phyloP scores from a whole-genome alignment of 2,113 vertebrate species.

The Hippocampus comes region DNA sequence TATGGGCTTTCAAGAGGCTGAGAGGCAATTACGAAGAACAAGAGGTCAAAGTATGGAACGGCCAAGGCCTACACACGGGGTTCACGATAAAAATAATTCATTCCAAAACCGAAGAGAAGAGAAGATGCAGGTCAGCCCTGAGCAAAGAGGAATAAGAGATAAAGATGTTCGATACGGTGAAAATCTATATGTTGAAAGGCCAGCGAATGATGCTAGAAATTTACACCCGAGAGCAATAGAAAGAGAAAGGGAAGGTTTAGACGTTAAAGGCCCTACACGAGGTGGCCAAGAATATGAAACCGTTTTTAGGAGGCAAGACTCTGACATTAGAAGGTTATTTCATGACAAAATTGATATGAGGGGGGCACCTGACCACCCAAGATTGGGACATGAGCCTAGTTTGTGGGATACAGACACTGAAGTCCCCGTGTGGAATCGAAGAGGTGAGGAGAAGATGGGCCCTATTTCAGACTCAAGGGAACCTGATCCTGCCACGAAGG shows the following conservation, averaged over 20 bases:
- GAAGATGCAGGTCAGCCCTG: constrained; percentile 17
- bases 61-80: constrained; percentile 10
- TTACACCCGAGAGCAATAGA: constrained; percentile 23
- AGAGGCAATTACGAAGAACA: constrained; percentile 19
- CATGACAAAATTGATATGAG: constrained; percentile 9
- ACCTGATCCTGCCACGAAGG: constrained; percentile 6
- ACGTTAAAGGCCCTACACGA: constrained; percentile 21
- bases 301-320: constrained; percentile 27
- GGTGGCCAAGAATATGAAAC: constrained; percentile 26
- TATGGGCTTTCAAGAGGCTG: constrained; percentile 15
- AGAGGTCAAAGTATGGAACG: constrained; percentile 29
- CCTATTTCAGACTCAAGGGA: constrained; percentile 7
- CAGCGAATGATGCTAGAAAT: constrained; percentile 15
- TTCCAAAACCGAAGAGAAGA: constrained; percentile 32
- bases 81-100: constrained; percentile 8
- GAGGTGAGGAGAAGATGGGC: constrained; percentile 6
- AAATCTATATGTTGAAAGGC: constrained; percentile 19
- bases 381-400: constrained; percentile 14
- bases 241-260: constrained; percentile 21
- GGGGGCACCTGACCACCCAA: constrained; percentile 12
- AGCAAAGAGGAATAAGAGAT: constrained; percentile 27
- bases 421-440: constrained; percentile 14
- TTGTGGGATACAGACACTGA: constrained; percentile 31
- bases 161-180: constrained; percentile 14
- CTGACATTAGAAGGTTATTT: constrained; percentile 20